phyloP scores from a whole-genome alignment of 2,113 vertebrate genomes.

The Argyrosomus japonicus region DNA sequence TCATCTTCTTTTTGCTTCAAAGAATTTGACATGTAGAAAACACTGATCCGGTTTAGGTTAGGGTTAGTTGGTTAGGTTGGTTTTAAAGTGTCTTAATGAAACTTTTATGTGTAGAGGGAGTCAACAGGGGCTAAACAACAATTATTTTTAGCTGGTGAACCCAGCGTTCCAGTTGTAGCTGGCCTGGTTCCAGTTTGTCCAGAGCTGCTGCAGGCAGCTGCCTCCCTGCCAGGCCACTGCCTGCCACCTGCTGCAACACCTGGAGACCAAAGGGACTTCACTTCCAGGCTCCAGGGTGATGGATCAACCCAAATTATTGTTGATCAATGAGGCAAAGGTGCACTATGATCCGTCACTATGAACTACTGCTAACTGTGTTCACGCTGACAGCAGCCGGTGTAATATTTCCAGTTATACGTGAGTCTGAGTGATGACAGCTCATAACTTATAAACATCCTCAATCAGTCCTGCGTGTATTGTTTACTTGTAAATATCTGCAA shows the following conservation, averaged over 20 bases:
- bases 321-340: conserved; percentile 54
- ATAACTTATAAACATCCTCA: not conserved
- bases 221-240: conserved; percentile 49
- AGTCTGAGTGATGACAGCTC: not conserved
- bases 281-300: conserved; percentile 36
- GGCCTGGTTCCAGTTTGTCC: conserved; percentile 53
- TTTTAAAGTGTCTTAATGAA: not conserved
- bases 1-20: too few relatives aligned
- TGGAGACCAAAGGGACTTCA: conserved; percentile 55
- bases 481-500: not conserved
- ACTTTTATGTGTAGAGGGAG: not conserved
- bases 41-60: not conserved
- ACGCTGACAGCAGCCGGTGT: not conserved
- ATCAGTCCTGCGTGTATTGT: not conserved
- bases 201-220: conserved; percentile 50
- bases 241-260: conserved; percentile 69
- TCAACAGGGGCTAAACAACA: not conserved
- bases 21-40: not conserved
- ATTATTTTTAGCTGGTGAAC: conserved; percentile 20
- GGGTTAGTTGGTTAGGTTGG: too few relatives aligned
- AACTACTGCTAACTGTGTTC: conserved; percentile 36
- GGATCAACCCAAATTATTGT: conserved; percentile 55
- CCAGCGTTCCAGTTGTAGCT: conserved; percentile 25
- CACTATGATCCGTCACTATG: conserved; percentile 45
- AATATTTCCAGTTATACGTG: not conserved